Conservation (phyloP, 2,797 vertebrate species). For the Hapalemur alaotrensis region DNA sequence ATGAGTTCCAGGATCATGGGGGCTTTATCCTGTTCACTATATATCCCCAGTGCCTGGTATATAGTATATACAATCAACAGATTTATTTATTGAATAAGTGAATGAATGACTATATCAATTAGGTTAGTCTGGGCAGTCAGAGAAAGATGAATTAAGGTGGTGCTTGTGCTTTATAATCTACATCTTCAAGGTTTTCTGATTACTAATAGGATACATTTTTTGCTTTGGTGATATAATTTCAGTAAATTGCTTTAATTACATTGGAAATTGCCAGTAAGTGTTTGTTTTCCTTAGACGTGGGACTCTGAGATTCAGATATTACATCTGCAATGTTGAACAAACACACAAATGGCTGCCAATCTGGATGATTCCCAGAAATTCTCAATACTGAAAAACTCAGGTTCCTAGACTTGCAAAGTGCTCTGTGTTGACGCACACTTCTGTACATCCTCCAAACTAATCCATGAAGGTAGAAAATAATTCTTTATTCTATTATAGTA, state of each 20-base stretch:
- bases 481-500: neutral
- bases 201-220: slow-evolving; percentile 47
- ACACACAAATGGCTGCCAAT: neutral
- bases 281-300: slow-evolving; percentile 57
- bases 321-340: slow-evolving; percentile 21
- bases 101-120: neutral
- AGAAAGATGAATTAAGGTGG: neutral
- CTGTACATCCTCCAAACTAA: neutral
- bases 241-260: slow-evolving; percentile 62
- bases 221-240: slow-evolving; percentile 65
- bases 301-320: neutral
- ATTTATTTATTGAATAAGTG: neutral
- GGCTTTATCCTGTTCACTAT: neutral
- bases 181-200: slow-evolving; percentile 30
- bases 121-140: neutral
- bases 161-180: neutral
- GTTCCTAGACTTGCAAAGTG: neutral
- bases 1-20: neutral
- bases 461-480: neutral
- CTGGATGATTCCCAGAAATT: slow-evolving; percentile 1
- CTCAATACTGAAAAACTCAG: neutral
- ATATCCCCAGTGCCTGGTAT: neutral
- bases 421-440: neutral
- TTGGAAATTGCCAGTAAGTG: slow-evolving; percentile 48
- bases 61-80: neutral